A percentile compares a stretch with the other conserved stretches of the same genome.
Conservation (phyloP, 92 coral and sea anemone genomes). For the Isaurus tuberculatus region DNA sequence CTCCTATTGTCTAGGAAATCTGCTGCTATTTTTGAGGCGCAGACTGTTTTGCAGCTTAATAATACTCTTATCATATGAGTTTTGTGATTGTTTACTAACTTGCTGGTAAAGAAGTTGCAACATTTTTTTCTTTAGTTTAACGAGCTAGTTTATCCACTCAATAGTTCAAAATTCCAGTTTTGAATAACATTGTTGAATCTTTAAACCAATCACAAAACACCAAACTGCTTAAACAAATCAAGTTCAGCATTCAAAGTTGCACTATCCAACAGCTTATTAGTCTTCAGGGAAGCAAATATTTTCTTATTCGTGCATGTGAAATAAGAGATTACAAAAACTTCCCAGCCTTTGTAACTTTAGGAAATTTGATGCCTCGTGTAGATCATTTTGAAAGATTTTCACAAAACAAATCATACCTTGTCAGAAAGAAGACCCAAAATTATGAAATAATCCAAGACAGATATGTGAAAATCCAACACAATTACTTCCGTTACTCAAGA, state of each 20-base stretch:
- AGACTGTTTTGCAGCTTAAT: too few relatives aligned
- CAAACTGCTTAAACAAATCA: background rate
- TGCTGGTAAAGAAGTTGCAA: too few relatives aligned
- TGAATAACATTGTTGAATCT: too few relatives aligned
- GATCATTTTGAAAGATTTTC: background rate
- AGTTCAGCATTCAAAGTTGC: background rate
- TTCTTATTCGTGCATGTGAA: background rate
- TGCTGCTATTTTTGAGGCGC: too few relatives aligned
- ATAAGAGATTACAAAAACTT: background rate
- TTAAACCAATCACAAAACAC: too few relatives aligned
- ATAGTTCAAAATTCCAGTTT: too few relatives aligned
- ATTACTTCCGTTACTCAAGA: conserved; percentile 45
- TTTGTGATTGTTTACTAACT: too few relatives aligned
- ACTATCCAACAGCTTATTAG: background rate
- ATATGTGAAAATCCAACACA: conserved; percentile 28
- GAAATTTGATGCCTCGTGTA: background rate
- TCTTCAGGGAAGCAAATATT: background rate
- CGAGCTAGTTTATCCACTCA: too few relatives aligned
- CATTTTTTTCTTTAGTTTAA: too few relatives aligned
- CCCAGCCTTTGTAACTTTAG: background rate
- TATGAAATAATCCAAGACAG: background rate
- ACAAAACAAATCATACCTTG: background rate
- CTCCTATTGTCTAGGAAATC: background rate
- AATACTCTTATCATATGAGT: too few relatives aligned
- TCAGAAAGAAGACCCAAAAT: background rate